Conservation (phyloP, 2,888 invertebrate species). For the Helicoverpa assulta region DNA sequence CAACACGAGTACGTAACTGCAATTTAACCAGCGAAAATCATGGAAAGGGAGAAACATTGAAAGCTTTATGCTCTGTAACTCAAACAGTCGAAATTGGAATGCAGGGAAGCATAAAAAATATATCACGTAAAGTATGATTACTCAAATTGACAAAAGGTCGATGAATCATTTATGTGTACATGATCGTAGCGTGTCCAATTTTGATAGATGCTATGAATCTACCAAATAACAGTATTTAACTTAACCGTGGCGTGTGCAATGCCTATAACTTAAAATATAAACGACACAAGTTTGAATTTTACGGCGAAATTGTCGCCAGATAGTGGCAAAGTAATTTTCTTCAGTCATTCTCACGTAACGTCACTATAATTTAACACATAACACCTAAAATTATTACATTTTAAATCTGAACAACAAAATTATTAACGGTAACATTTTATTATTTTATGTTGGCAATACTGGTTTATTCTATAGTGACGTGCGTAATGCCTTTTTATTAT, state of each 20-base stretch:
- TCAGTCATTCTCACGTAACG: slow-evolving; percentile 54
- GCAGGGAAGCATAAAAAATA: slow-evolving; percentile 41
- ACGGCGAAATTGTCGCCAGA: slow-evolving; percentile 62
- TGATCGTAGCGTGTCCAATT: slow-evolving; percentile 60
- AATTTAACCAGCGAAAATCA: slow-evolving; percentile 16
- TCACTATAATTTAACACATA: slow-evolving; percentile 57
- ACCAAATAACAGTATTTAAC: slow-evolving; percentile 59
- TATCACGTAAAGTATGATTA: slow-evolving; percentile 48
- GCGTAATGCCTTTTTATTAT: slow-evolving; percentile 55
- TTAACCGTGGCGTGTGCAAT: slow-evolving; percentile 54
- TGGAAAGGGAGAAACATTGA: slow-evolving; percentile 12
- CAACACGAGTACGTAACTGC: neutral
- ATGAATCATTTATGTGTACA: slow-evolving; percentile 58
- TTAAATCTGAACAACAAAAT: slow-evolving; percentile 30
- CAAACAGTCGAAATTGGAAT: slow-evolving; percentile 35
- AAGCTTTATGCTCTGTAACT: slow-evolving; percentile 18
- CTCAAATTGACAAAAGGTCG: slow-evolving; percentile 49
- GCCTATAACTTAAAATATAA: slow-evolving; percentile 58
- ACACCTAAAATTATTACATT: slow-evolving; percentile 45
- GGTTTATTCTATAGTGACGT: slow-evolving; percentile 41
- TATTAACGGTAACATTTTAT: slow-evolving; percentile 15
- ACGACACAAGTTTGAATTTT: slow-evolving; percentile 65
- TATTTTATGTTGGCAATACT: slow-evolving; percentile 24
- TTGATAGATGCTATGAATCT: slow-evolving; percentile 54
- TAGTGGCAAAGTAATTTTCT: slow-evolving; percentile 60